Evolutionary conservation across 2,888 invertebrate species (phyloP).

Genomic region (Sphinx pinastri): DNA sequence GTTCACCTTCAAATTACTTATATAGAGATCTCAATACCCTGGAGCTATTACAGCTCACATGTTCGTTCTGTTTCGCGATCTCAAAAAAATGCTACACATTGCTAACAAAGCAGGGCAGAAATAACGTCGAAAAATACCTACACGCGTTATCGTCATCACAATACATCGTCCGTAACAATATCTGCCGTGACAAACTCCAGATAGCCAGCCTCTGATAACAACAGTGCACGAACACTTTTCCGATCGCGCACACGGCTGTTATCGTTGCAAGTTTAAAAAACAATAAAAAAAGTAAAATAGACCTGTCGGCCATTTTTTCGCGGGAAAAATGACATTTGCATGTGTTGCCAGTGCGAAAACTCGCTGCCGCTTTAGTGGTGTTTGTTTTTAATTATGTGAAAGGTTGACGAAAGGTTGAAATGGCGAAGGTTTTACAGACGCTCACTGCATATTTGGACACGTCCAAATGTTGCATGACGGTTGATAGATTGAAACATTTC

Average conservation of each 20-base stretch:
- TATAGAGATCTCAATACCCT: constrained; percentile 1
- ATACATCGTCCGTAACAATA: constrained; percentile 65
- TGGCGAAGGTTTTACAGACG: constrained; percentile 70
- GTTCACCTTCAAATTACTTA: neutral
- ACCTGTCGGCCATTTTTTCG: constrained; percentile 34
- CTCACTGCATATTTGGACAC: constrained; percentile 74
- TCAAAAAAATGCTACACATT: neutral
- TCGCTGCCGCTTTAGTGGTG: constrained; percentile 25
- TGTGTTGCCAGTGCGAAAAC: constrained; percentile 48
- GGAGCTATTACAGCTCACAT: neutral
- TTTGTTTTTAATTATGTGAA: constrained; percentile 28
- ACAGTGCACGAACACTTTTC: constrained; percentile 68
- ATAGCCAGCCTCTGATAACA: constrained; percentile 77
- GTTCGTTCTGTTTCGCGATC: neutral
- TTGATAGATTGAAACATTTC: constrained; percentile 73
- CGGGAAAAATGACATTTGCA: constrained; percentile 38
- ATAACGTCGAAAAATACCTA: constrained; percentile 43
- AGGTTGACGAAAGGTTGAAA: constrained; percentile 44
- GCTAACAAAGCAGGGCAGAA: constrained; percentile 12
- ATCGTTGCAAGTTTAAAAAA: constrained; percentile 26
- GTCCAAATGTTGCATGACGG: constrained; percentile 68
- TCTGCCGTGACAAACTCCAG: constrained; percentile 80
- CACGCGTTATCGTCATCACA: constrained; percentile 69
- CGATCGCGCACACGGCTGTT: constrained; percentile 59
- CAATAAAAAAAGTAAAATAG: constrained; percentile 36